phyloP scores from a whole-genome alignment of 2,797 vertebrate genomes.

The Denticeps clupeoides region DNA sequence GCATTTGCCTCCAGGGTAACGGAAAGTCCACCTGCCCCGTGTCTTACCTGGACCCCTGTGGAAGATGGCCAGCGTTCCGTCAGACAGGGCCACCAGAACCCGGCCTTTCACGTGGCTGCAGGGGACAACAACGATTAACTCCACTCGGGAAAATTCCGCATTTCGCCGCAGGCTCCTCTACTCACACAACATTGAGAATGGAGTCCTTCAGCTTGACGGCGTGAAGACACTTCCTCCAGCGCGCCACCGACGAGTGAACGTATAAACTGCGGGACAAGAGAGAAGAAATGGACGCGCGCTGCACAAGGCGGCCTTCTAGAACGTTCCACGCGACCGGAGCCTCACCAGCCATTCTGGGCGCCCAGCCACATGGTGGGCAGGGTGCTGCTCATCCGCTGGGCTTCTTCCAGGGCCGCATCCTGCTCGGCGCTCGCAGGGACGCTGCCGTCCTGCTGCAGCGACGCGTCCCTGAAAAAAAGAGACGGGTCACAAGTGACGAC shows the following conservation, averaged over 20 bases:
- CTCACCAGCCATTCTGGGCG: slow-evolving; percentile 94
- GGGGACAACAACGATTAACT: no score
- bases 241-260: slow-evolving; percentile 85
- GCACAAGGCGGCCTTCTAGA: neutral
- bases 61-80: slow-evolving; percentile 92
- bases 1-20: neutral
- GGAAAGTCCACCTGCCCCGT: neutral
- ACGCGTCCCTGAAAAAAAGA: slow-evolving; percentile 49
- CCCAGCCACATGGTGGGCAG: slow-evolving; percentile 97
- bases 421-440: slow-evolving; percentile 58
- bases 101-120: slow-evolving; percentile 87
- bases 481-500: slow-evolving; percentile 33
- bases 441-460: slow-evolving; percentile 63
- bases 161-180: no score
- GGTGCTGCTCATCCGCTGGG: slow-evolving; percentile 88
- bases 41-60: slow-evolving; percentile 75
- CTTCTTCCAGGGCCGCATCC: slow-evolving; percentile 72
- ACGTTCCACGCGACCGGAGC: neutral
- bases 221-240: slow-evolving; percentile 95
- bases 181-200: slow-evolving; percentile 90
- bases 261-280: slow-evolving; percentile 66
- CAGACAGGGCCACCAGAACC: slow-evolving; percentile 86
- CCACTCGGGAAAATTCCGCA: no score
- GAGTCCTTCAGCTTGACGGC: slow-evolving; percentile 97
- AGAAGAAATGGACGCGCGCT: neutral